A percentile compares a stretch with the other conserved stretches of the same genome.
phyloP scores from a whole-genome alignment of 1,140 invertebrate genomes.

The Phymastichus coffea region DNA sequence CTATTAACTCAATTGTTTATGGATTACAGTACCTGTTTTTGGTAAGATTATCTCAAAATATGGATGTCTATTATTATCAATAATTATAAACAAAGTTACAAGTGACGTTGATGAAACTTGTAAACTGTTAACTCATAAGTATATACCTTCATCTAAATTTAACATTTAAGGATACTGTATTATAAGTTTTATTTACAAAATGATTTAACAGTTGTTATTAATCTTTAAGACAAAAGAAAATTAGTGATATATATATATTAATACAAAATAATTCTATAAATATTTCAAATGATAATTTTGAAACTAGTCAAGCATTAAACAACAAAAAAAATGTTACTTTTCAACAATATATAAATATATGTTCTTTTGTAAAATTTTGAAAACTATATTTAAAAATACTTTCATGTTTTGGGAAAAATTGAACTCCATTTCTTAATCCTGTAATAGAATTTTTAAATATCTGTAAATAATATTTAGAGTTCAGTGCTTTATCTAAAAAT shows the following conservation, averaged over 20 bases:
- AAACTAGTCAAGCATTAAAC: no score
- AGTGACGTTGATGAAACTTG: background rate
- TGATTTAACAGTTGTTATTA: background rate
- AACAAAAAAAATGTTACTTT: no score
- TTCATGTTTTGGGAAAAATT: conserved; percentile 1
- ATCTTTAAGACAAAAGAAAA: no score
- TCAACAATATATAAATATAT: no score
- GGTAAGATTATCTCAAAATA: conserved; percentile 61
- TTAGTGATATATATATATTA: background rate
- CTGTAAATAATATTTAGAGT: background rate
- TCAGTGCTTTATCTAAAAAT: no score
- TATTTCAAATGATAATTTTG: background rate
- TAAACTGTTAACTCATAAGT: no score
- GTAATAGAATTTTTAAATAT: background rate
- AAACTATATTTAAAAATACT: background rate
- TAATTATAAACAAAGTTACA: no score
- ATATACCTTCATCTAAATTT: no score
- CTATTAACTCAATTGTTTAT: conserved; percentile 97
- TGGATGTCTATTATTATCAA: no score
- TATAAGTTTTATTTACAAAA: background rate
- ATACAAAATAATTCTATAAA: background rate
- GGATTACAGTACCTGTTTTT: conserved; percentile 96
- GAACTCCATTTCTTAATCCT: no score
- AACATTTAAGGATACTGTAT: background rate
- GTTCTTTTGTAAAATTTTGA: no score